Evolutionary conservation across 2,797 vertebrate species (phyloP), one percentile per base, ranked within the genome.

Genomic region (Miichthys miiuy): DNA sequence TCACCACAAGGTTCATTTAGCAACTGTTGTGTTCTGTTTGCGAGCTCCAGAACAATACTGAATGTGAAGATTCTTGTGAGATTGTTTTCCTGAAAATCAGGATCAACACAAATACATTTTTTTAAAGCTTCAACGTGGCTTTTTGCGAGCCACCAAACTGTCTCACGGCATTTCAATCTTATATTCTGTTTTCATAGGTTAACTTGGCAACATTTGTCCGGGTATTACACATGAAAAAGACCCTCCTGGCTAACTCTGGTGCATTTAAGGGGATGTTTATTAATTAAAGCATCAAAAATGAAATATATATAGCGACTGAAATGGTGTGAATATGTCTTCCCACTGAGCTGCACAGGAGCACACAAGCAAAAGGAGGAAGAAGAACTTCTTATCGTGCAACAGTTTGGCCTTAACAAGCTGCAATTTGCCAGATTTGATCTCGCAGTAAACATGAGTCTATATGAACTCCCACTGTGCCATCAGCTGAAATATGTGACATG

Each of bases 401-500:
- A 68, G 60, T 77, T 81, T 75, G 63, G 68, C 44, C 80, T 69
- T 62, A 89, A 78, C 86, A 44, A 84, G 83, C 88, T 72, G 88
- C 81, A 93, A 92, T 92, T 92, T 92, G 10, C 56, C 86, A 91
- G 90, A 93, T 93, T 90, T 79, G 62, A 93, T 92, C 92, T 88
- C 41, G 6, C 52, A 57, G 62, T 88, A 86, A 93, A 88, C 91
- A 87, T 10, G 4, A 27, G 77, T 48, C 50, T 82, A 56, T 72
- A 72, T 6, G 46, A 73, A 65, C 44, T 68, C 55, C 38, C 27
- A 27, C 0, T 44, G 52, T 23, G 58, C 57, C 80, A 64, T 16
- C 17, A 14, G 61, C 44, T 42, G 0, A 18, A 54, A 16, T 3
- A 20, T 5, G 4, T 55, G 17, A 54, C 63, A 63, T 2, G 27